Percentiles rank a stretch among this genome's conserved stretches.
These are phyloP conservation scores for Eriosoma lanigerum DNA, from an alignment of 1,140 invertebrate species.

Conservation along the genomic window DNA sequence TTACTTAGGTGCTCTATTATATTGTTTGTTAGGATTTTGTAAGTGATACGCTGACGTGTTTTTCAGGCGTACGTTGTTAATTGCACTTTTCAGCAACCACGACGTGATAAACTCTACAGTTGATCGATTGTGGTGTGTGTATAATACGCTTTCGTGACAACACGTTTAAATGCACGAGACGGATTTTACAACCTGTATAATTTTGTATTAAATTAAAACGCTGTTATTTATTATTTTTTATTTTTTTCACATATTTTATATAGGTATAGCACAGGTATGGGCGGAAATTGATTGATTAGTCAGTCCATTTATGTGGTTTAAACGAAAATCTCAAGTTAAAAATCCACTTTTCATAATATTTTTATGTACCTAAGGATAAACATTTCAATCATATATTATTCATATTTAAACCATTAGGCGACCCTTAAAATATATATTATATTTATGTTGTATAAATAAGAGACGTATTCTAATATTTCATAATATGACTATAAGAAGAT, in stretches of 20 bases:
- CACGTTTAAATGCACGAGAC: background rate
- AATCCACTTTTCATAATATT: too few species aligned
- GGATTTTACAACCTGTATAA: background rate
- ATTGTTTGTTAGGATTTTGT: background rate
- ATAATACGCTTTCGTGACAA: background rate
- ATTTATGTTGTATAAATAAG: too few species aligned
- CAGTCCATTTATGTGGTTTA: background rate
- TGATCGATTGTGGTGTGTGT: constrained; percentile 6
- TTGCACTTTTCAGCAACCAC: background rate
- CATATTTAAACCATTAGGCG: too few species aligned
- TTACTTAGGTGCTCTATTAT: background rate
- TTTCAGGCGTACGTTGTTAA: background rate
- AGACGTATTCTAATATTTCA: too few species aligned
- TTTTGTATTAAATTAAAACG: background rate
- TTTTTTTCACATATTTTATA: background rate
- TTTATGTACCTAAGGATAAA: too few species aligned
- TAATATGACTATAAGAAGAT: too few species aligned
- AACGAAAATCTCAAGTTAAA: too few species aligned
- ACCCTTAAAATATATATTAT: too few species aligned
- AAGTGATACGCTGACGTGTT: background rate
- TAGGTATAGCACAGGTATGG: too few species aligned
- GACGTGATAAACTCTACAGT: background rate
- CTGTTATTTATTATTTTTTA: background rate
- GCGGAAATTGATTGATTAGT: background rate
- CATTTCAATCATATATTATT: too few species aligned